Evolutionary conservation across 1,140 invertebrate species (phyloP).

Genomic region (Drosophila kurseongensis): DNA sequence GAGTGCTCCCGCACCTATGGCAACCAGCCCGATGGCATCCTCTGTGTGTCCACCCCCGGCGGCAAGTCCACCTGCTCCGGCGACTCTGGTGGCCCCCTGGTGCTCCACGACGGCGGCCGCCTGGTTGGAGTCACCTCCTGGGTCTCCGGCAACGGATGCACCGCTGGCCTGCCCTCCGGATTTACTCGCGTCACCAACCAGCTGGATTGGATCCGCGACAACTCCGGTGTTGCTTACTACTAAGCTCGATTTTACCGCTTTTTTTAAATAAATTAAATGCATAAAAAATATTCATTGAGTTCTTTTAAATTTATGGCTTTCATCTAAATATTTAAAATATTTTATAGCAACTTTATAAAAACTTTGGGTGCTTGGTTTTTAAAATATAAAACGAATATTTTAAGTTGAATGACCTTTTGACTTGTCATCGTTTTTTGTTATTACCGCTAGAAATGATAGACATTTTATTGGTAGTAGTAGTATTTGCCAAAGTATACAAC

Average conservation of each 20-base stretch:
- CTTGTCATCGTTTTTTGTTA: no score
- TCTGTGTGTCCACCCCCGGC: constrained; percentile 53
- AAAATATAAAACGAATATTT: no score
- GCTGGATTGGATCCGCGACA: constrained; percentile 85
- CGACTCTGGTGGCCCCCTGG: constrained; percentile 86
- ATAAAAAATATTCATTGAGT: background rate
- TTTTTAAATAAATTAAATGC: constrained; percentile 2
- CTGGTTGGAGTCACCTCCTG: constrained; percentile 54
- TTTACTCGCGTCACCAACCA: constrained; percentile 86
- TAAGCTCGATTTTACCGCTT: background rate
- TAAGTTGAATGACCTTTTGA: no score
- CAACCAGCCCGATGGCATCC: constrained; percentile 33
- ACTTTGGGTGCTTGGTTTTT: no score
- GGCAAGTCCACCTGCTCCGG: constrained; percentile 82
- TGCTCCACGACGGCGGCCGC: constrained; percentile 47
- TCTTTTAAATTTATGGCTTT: background rate
- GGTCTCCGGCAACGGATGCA: constrained; percentile 35
- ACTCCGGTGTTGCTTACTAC: constrained; percentile 62
- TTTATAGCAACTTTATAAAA: no score
- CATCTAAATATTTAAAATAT: no score
- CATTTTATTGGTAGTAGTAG: no score
- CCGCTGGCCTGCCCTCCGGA: constrained; percentile 79
- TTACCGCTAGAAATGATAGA: no score
- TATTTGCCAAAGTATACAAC: no score
- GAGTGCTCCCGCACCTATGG: constrained; percentile 38